A percentile compares a stretch with the other conserved stretches of the same genome.
Conservation (phyloP, 2,888 invertebrate genomes). For the Cynaeus angustus region DNA sequence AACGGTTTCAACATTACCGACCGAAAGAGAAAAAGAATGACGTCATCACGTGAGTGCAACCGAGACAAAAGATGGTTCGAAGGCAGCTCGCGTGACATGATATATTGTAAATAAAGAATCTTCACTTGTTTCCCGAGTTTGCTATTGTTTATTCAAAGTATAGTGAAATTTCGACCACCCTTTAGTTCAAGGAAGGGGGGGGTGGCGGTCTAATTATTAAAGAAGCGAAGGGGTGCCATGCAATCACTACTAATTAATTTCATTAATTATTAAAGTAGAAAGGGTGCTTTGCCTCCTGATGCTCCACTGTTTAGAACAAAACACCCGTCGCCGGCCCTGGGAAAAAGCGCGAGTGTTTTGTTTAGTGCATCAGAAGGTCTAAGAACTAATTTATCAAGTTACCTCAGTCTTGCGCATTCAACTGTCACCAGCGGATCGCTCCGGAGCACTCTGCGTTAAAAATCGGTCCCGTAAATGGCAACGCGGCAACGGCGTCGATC, state of each 20-base stretch:
- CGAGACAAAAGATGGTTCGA: conserved; percentile 45
- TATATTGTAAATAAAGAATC: conserved; percentile 58
- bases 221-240: background rate
- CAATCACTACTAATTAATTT: background rate
- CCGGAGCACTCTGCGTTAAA: conserved; percentile 61
- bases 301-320: background rate
- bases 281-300: background rate
- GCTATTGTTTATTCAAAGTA: conserved; percentile 49
- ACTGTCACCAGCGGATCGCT: conserved; percentile 63
- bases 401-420: conserved; percentile 67
- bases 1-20: conserved; percentile 43
- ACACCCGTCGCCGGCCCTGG: no score
- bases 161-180: conserved; percentile 27
- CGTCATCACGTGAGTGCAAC: conserved; percentile 12
- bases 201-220: conserved; percentile 1
- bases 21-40: conserved; percentile 28
- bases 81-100: conserved; percentile 58
- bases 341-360: no score
- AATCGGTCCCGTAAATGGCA: conserved; percentile 58
- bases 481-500: conserved; percentile 59
- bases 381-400: conserved; percentile 63
- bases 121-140: conserved; percentile 48
- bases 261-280: background rate
- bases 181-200: conserved; percentile 9
- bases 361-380: conserved; percentile 50